phyloP scores from a whole-genome alignment of 2,113 vertebrate genomes.

The Parus major region DNA sequence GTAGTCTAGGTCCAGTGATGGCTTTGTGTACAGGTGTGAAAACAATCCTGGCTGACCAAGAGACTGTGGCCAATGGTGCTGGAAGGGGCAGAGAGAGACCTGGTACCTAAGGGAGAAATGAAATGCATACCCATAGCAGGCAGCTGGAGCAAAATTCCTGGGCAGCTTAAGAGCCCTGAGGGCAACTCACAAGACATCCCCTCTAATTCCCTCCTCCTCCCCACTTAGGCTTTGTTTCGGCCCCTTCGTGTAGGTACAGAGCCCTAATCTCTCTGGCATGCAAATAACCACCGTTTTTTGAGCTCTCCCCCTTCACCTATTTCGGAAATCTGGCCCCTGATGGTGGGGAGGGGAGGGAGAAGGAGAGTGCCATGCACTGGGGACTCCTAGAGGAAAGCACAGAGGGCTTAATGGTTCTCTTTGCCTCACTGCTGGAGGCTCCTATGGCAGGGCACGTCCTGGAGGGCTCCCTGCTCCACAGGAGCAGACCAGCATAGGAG shows the following conservation, averaged over 20 bases:
- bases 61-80: not conserved
- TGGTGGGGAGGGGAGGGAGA: rapidly evolving
- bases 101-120: not conserved
- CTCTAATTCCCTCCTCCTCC: conserved; percentile 26
- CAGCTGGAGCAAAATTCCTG: conserved; percentile 55
- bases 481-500: not conserved
- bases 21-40: not conserved
- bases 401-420: not conserved
- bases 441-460: not conserved
- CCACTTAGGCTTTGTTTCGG: not conserved
- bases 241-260: not conserved
- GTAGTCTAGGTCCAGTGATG: not conserved
- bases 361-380: not conserved
- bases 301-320: conserved; percentile 34
- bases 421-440: not conserved
- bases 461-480: not conserved
- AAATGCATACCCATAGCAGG: conserved; percentile 11
- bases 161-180: conserved; percentile 54
- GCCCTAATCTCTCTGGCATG: conserved; percentile 62
- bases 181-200: not conserved
- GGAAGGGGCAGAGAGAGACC: not conserved
- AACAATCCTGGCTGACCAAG: not conserved
- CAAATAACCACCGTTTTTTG: not conserved
- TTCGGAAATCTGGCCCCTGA: not conserved
- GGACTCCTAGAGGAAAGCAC: not conserved